These are phyloP conservation scores for Murina feae DNA, from an alignment of 2,113 vertebrate species.

Conservation along the genomic window DNA sequence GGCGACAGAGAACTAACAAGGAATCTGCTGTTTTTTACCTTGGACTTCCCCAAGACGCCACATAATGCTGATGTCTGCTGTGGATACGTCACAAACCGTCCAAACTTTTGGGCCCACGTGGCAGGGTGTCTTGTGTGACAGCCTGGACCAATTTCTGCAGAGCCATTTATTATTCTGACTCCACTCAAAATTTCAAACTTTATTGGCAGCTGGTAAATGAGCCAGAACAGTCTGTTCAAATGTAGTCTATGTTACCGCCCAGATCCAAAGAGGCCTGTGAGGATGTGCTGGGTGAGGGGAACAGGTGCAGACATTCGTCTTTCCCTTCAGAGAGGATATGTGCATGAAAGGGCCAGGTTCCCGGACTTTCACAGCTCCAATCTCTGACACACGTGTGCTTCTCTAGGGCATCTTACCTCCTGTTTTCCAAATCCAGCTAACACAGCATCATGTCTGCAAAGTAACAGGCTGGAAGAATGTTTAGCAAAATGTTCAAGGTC, in stretches of 20 bases:
- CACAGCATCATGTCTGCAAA: fast-evolving
- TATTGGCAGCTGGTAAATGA: no score
- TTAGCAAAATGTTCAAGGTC: background rate
- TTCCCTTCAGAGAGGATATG: background rate
- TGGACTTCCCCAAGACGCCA: background rate
- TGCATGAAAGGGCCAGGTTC: background rate
- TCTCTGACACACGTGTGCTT: background rate
- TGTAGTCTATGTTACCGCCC: background rate
- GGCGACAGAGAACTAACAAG: background rate
- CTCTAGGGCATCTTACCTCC: no score
- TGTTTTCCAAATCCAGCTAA: background rate
- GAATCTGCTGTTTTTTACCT: background rate
- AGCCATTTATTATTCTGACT: background rate
- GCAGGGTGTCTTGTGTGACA: background rate
- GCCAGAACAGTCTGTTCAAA: background rate
- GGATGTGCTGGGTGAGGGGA: background rate
- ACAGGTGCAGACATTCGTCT: background rate
- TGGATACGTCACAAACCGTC: background rate
- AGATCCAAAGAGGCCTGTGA: background rate
- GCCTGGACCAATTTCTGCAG: background rate
- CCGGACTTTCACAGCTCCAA: background rate
- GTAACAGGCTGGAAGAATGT: no score
- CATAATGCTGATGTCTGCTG: no score
- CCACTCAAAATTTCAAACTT: background rate
- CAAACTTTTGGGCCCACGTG: no score